Evolutionary conservation across 2,888 invertebrate species (phyloP).

Genomic region (Xylophagus ater): DNA sequence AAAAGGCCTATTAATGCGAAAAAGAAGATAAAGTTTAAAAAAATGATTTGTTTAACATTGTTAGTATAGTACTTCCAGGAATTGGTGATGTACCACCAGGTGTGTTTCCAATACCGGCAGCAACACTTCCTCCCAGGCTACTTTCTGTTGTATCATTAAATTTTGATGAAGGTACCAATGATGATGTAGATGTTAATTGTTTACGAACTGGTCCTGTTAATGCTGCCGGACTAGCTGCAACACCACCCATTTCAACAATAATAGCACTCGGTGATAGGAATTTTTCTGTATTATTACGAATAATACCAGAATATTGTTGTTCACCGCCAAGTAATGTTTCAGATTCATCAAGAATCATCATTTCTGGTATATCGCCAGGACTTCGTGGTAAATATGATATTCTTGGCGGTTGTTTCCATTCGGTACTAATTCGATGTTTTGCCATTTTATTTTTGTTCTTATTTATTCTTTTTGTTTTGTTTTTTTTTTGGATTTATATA

Average conservation of each 20-base stretch:
- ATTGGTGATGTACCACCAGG: slow-evolving; percentile 4
- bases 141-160: slow-evolving; percentile 7
- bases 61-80: no score
- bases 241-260: slow-evolving; percentile 37
- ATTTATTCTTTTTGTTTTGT: no score
- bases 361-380: slow-evolving; percentile 14
- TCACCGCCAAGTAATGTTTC: slow-evolving; percentile 16
- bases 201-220: slow-evolving; percentile 13
- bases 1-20: slow-evolving; percentile 6
- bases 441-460: slow-evolving; percentile 13
- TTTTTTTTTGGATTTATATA: no score
- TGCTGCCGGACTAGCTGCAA: slow-evolving; percentile 33
- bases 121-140: no score
- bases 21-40: neutral
- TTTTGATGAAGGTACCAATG: slow-evolving; percentile 9
- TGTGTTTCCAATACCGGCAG: neutral
- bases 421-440: slow-evolving; percentile 18
- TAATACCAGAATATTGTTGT: slow-evolving; percentile 9
- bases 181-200: slow-evolving; percentile 11
- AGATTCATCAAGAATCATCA: slow-evolving; percentile 17
- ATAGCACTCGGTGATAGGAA: slow-evolving; percentile 22
- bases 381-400: slow-evolving; percentile 16
- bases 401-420: slow-evolving; percentile 18
- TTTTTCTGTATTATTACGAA: slow-evolving; percentile 12
- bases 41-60: no score